phyloP scores from a whole-genome alignment of 2,113 vertebrate genomes.

The Mesocricetus auratus region DNA sequence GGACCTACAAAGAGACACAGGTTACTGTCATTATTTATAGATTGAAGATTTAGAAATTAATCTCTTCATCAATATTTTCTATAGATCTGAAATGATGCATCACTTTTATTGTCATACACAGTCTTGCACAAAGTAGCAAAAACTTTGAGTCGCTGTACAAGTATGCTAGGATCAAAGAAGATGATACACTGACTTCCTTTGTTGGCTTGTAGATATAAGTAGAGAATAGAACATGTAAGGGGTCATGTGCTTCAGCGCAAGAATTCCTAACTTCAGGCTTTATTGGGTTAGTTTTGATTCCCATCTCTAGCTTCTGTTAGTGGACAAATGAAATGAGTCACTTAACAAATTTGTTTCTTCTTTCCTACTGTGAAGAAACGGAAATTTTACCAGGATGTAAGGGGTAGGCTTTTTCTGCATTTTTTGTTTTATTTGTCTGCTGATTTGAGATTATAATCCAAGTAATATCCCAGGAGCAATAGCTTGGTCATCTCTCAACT shows the following conservation, averaged over 20 bases:
- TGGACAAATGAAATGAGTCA: too few species aligned
- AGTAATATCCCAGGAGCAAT: background rate
- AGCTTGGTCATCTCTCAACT: background rate
- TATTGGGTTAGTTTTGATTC: background rate
- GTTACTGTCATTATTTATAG: background rate
- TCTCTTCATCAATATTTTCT: background rate
- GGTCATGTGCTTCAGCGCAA: background rate
- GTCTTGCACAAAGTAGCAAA: background rate
- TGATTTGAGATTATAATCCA: background rate
- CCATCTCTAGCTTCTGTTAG: background rate
- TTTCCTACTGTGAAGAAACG: background rate
- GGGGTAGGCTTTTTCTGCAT: background rate
- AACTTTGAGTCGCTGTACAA: background rate
- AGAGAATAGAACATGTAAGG: background rate
- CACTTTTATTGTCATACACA: background rate
- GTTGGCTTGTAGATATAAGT: background rate
- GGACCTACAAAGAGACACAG: background rate
- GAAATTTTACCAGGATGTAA: background rate
- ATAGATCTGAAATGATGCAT: background rate
- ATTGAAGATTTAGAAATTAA: background rate
- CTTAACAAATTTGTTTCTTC: background rate
- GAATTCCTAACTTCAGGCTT: background rate
- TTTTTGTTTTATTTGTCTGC: background rate
- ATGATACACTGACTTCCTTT: background rate
- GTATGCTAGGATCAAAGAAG: background rate